Conservation (phyloP, 1,140 invertebrate species). For the Plodia interpunctella region DNA sequence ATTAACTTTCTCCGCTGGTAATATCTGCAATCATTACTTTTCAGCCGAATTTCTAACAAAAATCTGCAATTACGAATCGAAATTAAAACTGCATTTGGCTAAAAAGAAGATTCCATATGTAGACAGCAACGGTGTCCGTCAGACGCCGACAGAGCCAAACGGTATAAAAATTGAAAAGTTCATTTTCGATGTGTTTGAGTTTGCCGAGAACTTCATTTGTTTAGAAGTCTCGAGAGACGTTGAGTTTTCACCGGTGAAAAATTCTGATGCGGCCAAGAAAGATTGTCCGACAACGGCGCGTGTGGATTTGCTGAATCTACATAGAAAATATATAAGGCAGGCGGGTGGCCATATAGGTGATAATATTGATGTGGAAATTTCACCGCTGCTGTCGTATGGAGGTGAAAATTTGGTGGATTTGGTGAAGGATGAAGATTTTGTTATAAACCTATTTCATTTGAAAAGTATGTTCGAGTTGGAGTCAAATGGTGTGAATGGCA, state of each 20-base stretch:
- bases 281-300: constrained; percentile 94
- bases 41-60: constrained; percentile 89
- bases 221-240: constrained; percentile 95
- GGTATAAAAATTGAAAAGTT: constrained; percentile 99
- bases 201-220: constrained; percentile 92
- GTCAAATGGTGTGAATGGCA: constrained; percentile 56
- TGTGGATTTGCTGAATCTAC: constrained; percentile 87
- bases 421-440: constrained; percentile 82
- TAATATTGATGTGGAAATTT: constrained; percentile 91
- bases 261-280: constrained; percentile 90
- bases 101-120: constrained; percentile 98
- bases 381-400: constrained; percentile 92
- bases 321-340: constrained; percentile 88
- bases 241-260: constrained; percentile 98
- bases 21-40: constrained; percentile 99
- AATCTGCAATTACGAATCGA: constrained; percentile 80
- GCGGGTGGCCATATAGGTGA: constrained; percentile 89
- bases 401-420: constrained; percentile 88
- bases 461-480: constrained; percentile 47
- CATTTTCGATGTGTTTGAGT: constrained; percentile 98
- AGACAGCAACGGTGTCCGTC: constrained; percentile 83
- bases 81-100: constrained; percentile 94
- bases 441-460: constrained; percentile 80
- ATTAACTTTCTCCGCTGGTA: constrained; percentile 95
- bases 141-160: constrained; percentile 90